A percentile compares a stretch with the other conserved stretches of the same genome.
These are phyloP conservation scores for Drosophila oshimai DNA, from an alignment of 1,140 invertebrate genomes.

Conservation along the genomic window DNA sequence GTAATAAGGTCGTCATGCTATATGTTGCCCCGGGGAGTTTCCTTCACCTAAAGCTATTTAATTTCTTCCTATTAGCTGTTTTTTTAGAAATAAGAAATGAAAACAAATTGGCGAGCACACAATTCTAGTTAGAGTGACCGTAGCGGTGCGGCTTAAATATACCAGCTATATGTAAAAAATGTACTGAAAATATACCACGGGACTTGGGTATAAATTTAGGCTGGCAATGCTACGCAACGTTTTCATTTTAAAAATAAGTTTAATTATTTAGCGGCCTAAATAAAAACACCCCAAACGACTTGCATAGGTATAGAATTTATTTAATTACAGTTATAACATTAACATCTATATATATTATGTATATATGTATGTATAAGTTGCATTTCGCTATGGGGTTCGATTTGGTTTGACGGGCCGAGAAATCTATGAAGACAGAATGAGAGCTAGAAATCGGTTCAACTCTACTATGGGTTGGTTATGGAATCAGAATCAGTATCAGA, in stretches of 20 bases:
- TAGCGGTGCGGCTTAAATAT: too few relatives aligned
- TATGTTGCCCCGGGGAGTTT: not conserved
- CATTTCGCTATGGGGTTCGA: slow-evolving; percentile 64
- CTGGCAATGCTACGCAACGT: too few relatives aligned
- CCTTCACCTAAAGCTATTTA: not conserved
- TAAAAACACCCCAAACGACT: not conserved
- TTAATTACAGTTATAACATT: slow-evolving; percentile 79
- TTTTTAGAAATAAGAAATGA: too few relatives aligned
- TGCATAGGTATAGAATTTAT: slow-evolving; percentile 79
- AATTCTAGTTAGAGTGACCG: too few relatives aligned
- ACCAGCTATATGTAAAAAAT: too few relatives aligned
- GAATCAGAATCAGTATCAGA: not conserved
- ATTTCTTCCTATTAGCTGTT: not conserved
- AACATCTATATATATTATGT: slow-evolving; percentile 79
- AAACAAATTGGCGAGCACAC: too few relatives aligned
- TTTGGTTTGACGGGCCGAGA: slow-evolving; percentile 21
- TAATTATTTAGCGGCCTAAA: too few relatives aligned
- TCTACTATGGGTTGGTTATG: slow-evolving; percentile 11
- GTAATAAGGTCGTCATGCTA: not conserved
- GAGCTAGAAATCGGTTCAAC: slow-evolving; percentile 40
- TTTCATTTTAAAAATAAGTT: too few relatives aligned
- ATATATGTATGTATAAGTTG: slow-evolving; percentile 71
- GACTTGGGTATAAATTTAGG: too few relatives aligned
- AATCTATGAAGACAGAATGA: slow-evolving; percentile 30
- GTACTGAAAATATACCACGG: too few relatives aligned